Evolutionary conservation across 2,797 vertebrate species (phyloP).

Genomic region (Borostomias antarcticus): DNA sequence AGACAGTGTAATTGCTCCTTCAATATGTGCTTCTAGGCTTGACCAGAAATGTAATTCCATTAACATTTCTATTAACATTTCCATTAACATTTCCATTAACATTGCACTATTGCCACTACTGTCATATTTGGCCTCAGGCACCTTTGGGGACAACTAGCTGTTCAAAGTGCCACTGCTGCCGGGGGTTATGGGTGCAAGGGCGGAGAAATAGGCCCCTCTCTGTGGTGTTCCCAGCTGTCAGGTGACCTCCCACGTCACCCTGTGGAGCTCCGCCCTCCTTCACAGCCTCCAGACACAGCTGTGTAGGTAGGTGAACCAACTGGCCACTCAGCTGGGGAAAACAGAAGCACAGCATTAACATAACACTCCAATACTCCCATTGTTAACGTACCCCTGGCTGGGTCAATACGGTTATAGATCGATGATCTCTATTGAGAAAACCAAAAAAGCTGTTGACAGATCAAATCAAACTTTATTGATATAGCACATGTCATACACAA

Average conservation of each 20-base stretch:
- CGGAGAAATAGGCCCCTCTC: constrained; percentile 51
- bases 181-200: constrained; percentile 54
- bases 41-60: not conserved
- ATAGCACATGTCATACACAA: too few species aligned
- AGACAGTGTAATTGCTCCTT: too few species aligned
- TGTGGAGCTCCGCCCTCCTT: constrained; percentile 46
- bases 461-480: too few species aligned
- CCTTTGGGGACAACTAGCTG: constrained; percentile 61
- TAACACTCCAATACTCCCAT: not conserved
- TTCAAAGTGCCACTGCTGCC: constrained; percentile 84
- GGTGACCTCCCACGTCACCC: not conserved
- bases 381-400: not conserved
- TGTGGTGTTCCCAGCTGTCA: not conserved
- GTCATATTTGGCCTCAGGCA: constrained; percentile 53
- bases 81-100: not conserved
- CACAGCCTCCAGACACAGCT: constrained; percentile 84
- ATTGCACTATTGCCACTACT: not conserved
- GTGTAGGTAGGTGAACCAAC: constrained; percentile 81
- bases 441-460: not conserved
- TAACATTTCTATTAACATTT: not conserved
- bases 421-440: not conserved
- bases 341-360: constrained; percentile 16
- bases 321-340: constrained; percentile 76
- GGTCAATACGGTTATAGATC: not conserved
- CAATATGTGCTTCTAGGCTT: constrained; percentile 7